phyloP scores from a whole-genome alignment of 1,140 invertebrate genomes.

The Drosophila kepulauana region DNA sequence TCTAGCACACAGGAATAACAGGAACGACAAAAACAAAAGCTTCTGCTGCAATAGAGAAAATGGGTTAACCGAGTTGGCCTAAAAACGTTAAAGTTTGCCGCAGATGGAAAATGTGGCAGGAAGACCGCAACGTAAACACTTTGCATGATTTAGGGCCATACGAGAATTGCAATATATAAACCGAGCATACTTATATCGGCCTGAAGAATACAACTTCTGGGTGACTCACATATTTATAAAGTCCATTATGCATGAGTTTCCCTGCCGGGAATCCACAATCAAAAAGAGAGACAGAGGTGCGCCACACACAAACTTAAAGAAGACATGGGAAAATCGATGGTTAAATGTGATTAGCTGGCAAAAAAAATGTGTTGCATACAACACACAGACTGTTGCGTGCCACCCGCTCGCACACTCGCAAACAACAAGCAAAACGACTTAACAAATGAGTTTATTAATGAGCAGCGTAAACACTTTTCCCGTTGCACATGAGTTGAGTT shows the following conservation, averaged over 20 bases:
- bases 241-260: slow-evolving; percentile 39
- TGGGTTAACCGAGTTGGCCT: slow-evolving; percentile 77
- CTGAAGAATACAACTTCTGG: slow-evolving; percentile 16
- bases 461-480: slow-evolving; percentile 57
- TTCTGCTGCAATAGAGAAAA: slow-evolving; percentile 40
- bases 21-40: background rate
- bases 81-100: slow-evolving; percentile 76
- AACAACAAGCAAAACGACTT: slow-evolving; percentile 52
- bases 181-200: slow-evolving; percentile 6
- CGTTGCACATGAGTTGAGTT: slow-evolving; percentile 4
- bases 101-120: slow-evolving; percentile 58
- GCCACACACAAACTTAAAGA: slow-evolving; percentile 25
- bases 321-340: slow-evolving; percentile 66
- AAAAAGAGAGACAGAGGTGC: slow-evolving; percentile 40
- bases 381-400: slow-evolving; percentile 50
- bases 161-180: slow-evolving; percentile 55
- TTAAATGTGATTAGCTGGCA: slow-evolving; percentile 68
- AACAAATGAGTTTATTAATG: slow-evolving; percentile 82
- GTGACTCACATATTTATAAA: slow-evolving; percentile 57
- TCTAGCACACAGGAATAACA: background rate
- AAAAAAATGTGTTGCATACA: slow-evolving; percentile 34
- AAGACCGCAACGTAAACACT: slow-evolving; percentile 64
- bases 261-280: background rate
- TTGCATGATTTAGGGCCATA: slow-evolving; percentile 78
- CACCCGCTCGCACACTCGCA: slow-evolving; percentile 12